Evolutionary conservation across 64 coral and sea anemone species (phyloP).

Genomic region (Acropora yongei): DNA sequence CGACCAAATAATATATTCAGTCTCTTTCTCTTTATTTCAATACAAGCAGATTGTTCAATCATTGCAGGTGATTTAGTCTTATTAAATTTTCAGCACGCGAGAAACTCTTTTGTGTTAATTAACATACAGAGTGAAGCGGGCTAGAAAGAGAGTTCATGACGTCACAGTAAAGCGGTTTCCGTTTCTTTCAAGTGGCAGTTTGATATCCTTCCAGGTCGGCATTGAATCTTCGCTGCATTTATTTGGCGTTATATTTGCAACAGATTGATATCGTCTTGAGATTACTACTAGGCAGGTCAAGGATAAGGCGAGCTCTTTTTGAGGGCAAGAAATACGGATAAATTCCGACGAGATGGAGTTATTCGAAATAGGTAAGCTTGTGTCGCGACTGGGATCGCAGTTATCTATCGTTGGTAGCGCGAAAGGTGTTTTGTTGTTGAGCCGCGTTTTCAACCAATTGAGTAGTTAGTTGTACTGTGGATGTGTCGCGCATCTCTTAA

Average conservation of each 20-base stretch:
- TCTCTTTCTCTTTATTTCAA: neutral
- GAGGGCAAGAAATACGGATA: neutral
- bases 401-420: too few species aligned
- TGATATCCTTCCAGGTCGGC: neutral
- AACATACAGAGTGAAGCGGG: slow-evolving; percentile 17
- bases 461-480: neutral
- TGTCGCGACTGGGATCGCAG: too few species aligned
- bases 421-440: neutral
- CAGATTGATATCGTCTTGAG: slow-evolving; percentile 10
- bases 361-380: neutral
- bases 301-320: neutral
- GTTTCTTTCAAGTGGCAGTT: slow-evolving; percentile 22
- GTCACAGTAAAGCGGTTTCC: neutral
- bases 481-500: neutral
- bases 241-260: slow-evolving; percentile 23
- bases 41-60: neutral
- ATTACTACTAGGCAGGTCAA: neutral
- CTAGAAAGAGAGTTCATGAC: neutral
- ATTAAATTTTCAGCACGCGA: neutral
- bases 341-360: neutral
- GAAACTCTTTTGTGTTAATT: neutral
- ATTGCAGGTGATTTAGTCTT: neutral
- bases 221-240: neutral
- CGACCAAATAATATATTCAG: neutral
- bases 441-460: neutral